Evolutionary conservation across 2,888 invertebrate species (phyloP), one percentile per base, ranked within the genome.

Genomic region (Homarus gammarus): DNA sequence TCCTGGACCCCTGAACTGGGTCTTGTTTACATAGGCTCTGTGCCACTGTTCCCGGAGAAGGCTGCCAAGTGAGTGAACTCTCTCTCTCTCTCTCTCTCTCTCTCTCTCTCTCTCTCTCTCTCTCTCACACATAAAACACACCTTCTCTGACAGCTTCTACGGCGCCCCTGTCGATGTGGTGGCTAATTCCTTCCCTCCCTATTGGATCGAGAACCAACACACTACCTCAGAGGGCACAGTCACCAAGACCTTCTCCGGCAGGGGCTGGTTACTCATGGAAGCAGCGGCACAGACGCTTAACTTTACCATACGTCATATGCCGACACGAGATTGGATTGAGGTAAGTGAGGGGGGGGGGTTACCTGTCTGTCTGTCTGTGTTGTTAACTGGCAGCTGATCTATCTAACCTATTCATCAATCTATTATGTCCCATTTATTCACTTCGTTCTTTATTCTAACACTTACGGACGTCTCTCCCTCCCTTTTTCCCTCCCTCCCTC

Each of bases 61-160:
- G 8, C 8, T 38, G 73, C 38, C n/a, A 73, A 73, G 73, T 73
- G 38, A 73, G 73, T 72, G 2, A 72, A n/a, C n/a, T n/a, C n/a
- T n/a, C n/a, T n/a, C n/a, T n/a, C n/a, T n/a, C n/a, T n/a, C n/a
- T n/a, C n/a, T n/a, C n/a, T n/a, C n/a, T n/a, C n/a, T n/a, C n/a
- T n/a, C n/a, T n/a, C n/a, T n/a, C n/a, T n/a, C n/a, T n/a, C n/a
- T n/a, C n/a, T n/a, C n/a, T n/a, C n/a, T n/a, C n/a, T n/a, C n/a
- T n/a, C n/a, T n/a, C n/a, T n/a, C n/a, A n/a, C n/a, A n/a, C n/a
- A n/a, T n/a, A n/a, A n/a, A n/a, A n/a, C n/a, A n/a, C n/a, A n/a
- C 44, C 44, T 22, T 22, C 22, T 22, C 18, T 56, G 3, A 22
- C 56, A 73, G 73, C 22, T 73, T 73, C 73, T 40, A 73, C 38